Percentiles rank a stretch among this genome's conserved stretches.
Conservation (phyloP, 1,140 invertebrate species). For the Pogonomyrmex barbatus region DNA sequence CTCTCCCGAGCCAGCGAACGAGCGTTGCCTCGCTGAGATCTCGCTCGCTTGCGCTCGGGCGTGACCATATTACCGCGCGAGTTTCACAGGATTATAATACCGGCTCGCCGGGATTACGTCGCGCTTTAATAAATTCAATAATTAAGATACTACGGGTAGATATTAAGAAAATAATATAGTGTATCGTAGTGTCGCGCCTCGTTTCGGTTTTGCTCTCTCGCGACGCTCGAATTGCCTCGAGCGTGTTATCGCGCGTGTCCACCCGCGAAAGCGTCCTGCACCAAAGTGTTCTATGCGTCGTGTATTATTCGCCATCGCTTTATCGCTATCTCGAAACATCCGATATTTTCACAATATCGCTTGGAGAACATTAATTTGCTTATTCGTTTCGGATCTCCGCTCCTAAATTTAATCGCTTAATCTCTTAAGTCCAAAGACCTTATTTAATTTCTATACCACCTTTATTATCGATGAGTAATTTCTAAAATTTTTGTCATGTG, state of each 20-base stretch:
- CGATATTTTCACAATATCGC: background rate
- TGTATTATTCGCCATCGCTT: background rate
- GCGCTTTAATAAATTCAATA: slow-evolving; percentile 71
- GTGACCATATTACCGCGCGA: slow-evolving; percentile 64
- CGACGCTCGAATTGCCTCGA: background rate
- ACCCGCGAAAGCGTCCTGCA: background rate
- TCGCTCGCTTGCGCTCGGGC: slow-evolving; percentile 50
- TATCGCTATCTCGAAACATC: background rate
- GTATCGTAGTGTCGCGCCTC: slow-evolving; percentile 1
- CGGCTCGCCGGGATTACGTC: slow-evolving; percentile 51
- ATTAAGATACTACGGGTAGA: slow-evolving; percentile 67
- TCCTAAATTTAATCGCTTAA: background rate
- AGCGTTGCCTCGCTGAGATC: background rate
- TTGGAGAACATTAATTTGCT: background rate
- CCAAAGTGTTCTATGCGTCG: background rate
- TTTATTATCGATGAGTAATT: background rate
- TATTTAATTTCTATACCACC: background rate
- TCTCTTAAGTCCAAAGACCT: background rate
- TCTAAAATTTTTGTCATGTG: background rate
- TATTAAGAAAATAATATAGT: slow-evolving; percentile 60
- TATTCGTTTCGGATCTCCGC: background rate
- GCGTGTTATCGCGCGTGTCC: slow-evolving; percentile 9
- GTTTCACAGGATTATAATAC: slow-evolving; percentile 74
- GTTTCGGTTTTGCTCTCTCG: slow-evolving; percentile 6
- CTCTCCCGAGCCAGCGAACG: slow-evolving; percentile 19